Evolutionary conservation across 2,888 invertebrate genomes (phyloP), one percentile per base, ranked within the genome.

Genomic region (Perizoma flavofasciatum): DNA sequence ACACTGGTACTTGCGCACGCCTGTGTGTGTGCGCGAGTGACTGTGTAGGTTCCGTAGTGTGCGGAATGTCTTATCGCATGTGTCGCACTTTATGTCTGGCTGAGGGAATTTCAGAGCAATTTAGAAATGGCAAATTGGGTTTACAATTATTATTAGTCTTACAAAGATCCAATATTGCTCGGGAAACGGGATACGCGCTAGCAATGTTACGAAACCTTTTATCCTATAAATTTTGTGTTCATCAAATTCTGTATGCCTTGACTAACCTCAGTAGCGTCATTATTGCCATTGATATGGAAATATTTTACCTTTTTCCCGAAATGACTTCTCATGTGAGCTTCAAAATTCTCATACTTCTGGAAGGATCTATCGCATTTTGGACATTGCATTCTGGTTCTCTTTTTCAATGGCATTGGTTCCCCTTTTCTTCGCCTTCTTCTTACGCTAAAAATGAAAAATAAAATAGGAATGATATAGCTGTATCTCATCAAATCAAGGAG

Each of bases 11-110:
- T 94, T 94, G 48, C 94, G 89, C 41, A 89, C 82, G 9, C 94
- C 94, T 0, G 92, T 93, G 74, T 95, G 95, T 0, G 92, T 93
- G 48, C 94, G 93, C 40, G 86, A 86, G 72, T 95, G 95, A 68
- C 94, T 94, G 65, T 93, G 93, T 11, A 95, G 82, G 69, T 93
- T 92, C 69, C 94, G 93, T 43, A 93, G 88, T 0, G 93, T 94
- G 37, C 93, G 92, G 77, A 85, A 90, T 10, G 86, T 78, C 67
- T 92, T 92, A 59, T 88, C 88, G 68, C 92, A 92, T 47, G 83
- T 79, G 35, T 83, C 81, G 68, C 92, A 92, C 63, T 88, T 88
- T 72, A 92, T 90, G 65, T 92, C 92, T 41, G 92, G 92, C 92
- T 92, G 82, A 10, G 83, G 10, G 22, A 22, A 5, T 8, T n/a